phyloP scores from a whole-genome alignment of 2,797 vertebrate species.

The Eospalax fontanierii region DNA sequence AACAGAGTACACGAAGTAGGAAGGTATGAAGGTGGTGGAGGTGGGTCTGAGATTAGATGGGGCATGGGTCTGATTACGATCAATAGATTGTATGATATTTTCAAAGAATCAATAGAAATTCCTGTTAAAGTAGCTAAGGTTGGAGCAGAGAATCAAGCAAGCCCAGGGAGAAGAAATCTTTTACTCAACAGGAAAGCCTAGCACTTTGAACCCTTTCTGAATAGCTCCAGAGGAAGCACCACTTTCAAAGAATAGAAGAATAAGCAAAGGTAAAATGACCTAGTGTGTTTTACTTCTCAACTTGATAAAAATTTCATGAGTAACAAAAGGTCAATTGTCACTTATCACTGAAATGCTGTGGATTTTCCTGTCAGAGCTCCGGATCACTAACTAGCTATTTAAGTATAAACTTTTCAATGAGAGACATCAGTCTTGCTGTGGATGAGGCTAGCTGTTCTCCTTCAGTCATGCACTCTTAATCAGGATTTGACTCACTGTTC shows the following conservation, averaged over 20 bases:
- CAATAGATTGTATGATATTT: no score
- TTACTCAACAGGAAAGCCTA: not conserved
- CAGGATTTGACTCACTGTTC: not conserved
- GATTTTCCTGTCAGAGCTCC: not conserved
- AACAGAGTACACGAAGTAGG: no score
- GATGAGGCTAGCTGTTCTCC: no score
- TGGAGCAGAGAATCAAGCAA: not conserved
- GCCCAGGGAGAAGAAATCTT: not conserved
- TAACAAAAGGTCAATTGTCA: not conserved
- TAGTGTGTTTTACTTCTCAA: constrained; percentile 23
- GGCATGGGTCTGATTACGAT: no score
- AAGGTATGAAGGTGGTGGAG: no score
- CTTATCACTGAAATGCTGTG: constrained; percentile 44
- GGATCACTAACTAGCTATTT: constrained; percentile 66
- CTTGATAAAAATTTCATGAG: constrained; percentile 67
- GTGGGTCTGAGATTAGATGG: no score
- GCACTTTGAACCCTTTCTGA: not conserved
- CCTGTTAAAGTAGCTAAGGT: not conserved
- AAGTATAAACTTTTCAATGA: constrained; percentile 59
- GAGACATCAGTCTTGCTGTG: constrained; percentile 30
- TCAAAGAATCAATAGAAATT: no score
- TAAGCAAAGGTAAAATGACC: constrained; percentile 22
- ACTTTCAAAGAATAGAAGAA: not conserved
- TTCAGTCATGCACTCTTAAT: no score
- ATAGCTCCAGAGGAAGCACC: not conserved